phyloP scores from a whole-genome alignment of 2,888 invertebrate genomes.

The Tortricodes alternella region DNA sequence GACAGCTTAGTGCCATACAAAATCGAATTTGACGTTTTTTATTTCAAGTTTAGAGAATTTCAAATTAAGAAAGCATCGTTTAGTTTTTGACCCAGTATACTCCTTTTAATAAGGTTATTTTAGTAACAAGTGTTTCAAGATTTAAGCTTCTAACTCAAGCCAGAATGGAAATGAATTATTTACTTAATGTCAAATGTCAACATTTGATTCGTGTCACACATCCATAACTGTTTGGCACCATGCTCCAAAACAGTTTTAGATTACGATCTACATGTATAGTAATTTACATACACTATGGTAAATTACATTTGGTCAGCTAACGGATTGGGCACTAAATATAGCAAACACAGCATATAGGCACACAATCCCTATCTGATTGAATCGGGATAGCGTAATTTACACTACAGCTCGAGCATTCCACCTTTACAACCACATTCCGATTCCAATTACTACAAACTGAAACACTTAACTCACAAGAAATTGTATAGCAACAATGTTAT shows the following conservation, averaged over 20 bases:
- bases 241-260: not conserved
- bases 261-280: not conserved
- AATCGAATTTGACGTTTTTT: too few species aligned
- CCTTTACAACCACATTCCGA: conserved; percentile 48
- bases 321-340: conserved; percentile 18
- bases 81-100: too few species aligned
- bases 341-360: conserved; percentile 10
- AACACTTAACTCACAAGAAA: conserved; percentile 44
- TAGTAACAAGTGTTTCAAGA: too few species aligned
- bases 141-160: too few species aligned
- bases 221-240: not conserved
- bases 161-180: too few species aligned
- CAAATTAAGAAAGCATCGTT: too few species aligned
- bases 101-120: too few species aligned
- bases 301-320: conserved; percentile 27
- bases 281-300: conserved; percentile 21
- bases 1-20: too few species aligned
- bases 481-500: conserved; percentile 52
- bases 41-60: too few species aligned
- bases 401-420: conserved; percentile 17
- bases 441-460: conserved; percentile 52
- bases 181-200: too few species aligned
- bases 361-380: conserved; percentile 26
- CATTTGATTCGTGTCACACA: not conserved
- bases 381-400: conserved; percentile 29